phyloP scores from a whole-genome alignment of 1,140 invertebrate species.

The Maconellicoccus hirsutus region DNA sequence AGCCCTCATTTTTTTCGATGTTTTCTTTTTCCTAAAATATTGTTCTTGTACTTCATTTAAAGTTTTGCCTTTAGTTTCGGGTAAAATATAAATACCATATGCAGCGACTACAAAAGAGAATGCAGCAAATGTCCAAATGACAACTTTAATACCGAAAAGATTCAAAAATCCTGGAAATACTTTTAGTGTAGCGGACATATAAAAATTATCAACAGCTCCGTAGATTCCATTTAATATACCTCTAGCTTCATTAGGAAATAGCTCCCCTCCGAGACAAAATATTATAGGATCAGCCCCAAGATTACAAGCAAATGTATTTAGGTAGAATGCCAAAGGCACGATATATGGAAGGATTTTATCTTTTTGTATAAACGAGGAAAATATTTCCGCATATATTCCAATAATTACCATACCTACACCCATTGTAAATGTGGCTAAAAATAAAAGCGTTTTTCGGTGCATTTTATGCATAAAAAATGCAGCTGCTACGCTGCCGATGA shows the following conservation, averaged over 20 bases:
- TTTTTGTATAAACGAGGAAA: neutral
- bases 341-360: neutral
- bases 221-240: conserved; percentile 39
- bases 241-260: conserved; percentile 39
- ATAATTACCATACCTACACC: neutral
- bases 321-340: neutral
- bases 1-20: no score
- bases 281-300: conserved; percentile 36
- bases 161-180: conserved; percentile 28
- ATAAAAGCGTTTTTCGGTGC: no score
- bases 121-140: conserved; percentile 35
- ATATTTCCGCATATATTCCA: neutral
- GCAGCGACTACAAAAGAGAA: conserved; percentile 32
- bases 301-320: conserved; percentile 35
- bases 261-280: conserved; percentile 34
- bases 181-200: neutral
- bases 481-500: no score
- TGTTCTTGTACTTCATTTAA: conserved; percentile 62
- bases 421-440: no score
- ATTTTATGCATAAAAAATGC: no score
- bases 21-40: no score
- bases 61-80: conserved; percentile 68
- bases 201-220: conserved; percentile 37
- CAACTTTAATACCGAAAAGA: conserved; percentile 39
- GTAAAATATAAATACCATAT: conserved; percentile 39